Evolutionary conservation across 1,140 invertebrate genomes (phyloP).

Genomic region (Phymorhynchus buccinoides): DNA sequence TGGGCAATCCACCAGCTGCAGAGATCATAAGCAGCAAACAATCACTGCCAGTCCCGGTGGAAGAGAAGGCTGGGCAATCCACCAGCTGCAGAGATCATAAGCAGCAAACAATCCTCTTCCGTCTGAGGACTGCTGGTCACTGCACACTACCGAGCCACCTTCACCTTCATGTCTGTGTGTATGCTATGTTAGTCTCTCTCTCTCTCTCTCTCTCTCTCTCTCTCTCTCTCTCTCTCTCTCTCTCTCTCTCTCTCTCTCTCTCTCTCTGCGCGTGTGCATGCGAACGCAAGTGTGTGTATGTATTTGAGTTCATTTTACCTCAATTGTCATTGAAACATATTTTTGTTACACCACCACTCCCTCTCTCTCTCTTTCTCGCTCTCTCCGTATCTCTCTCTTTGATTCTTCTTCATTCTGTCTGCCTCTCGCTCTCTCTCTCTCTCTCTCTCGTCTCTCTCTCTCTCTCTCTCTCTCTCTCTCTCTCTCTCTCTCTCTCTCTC

Average conservation of each 20-base stretch:
- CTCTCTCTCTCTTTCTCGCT: background rate
- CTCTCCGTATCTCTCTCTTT: background rate
- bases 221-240: slow-evolving; percentile 4
- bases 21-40: too few relatives aligned
- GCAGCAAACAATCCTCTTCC: too few relatives aligned
- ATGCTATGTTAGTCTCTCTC: background rate
- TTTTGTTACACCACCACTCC: background rate
- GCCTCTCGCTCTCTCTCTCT: background rate
- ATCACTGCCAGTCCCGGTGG: too few relatives aligned
- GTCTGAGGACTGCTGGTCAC: too few relatives aligned
- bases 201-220: slow-evolving; percentile 11
- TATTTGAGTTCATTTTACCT: too few relatives aligned
- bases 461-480: background rate
- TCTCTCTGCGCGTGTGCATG: too few relatives aligned
- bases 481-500: background rate
- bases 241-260: slow-evolving; percentile 18
- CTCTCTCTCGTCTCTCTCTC: background rate
- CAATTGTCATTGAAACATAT: background rate
- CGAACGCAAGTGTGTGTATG: too few relatives aligned
- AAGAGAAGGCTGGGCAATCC: too few relatives aligned
- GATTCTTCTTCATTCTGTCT: background rate
- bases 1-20: too few relatives aligned
- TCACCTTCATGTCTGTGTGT: background rate
- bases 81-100: too few relatives aligned
- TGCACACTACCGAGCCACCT: too few relatives aligned